phyloP scores from a whole-genome alignment of 2,113 vertebrate genomes.

The Pygoscelis antarcticus region DNA sequence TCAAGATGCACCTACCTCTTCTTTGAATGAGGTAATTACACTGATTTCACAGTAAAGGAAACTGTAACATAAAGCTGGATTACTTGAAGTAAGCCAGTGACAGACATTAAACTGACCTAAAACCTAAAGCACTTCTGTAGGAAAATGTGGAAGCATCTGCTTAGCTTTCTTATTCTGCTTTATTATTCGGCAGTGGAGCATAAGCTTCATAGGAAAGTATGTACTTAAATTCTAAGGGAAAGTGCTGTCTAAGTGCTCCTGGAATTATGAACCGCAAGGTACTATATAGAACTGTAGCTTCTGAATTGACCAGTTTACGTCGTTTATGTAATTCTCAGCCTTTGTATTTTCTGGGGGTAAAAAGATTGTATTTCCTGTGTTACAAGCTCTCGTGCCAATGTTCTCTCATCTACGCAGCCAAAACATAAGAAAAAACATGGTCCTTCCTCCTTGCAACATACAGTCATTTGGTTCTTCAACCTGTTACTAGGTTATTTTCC shows the following conservation, averaged over 20 bases:
- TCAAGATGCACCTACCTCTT: background rate
- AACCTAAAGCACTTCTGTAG: background rate
- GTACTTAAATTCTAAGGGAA: background rate
- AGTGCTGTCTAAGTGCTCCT: background rate
- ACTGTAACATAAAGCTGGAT: background rate
- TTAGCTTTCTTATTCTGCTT: background rate
- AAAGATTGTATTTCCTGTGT: background rate
- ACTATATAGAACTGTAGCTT: background rate
- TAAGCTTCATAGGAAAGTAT: background rate
- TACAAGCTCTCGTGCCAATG: background rate
- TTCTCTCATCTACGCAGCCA: background rate
- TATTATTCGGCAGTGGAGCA: background rate
- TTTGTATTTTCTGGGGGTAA: background rate
- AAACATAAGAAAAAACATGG: background rate
- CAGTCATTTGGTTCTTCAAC: background rate
- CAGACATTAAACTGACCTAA: background rate
- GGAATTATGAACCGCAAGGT: background rate
- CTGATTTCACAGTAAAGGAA: background rate
- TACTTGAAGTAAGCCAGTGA: background rate
- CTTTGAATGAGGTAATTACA: background rate
- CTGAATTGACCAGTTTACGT: background rate
- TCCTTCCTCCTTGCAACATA: background rate
- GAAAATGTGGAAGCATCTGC: background rate
- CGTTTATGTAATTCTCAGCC: background rate
- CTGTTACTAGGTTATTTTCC: background rate